A percentile compares a stretch with the other conserved stretches of the same genome.
phyloP scores from a whole-genome alignment of 2,888 invertebrate species.

The Lithophane ornitopus region DNA sequence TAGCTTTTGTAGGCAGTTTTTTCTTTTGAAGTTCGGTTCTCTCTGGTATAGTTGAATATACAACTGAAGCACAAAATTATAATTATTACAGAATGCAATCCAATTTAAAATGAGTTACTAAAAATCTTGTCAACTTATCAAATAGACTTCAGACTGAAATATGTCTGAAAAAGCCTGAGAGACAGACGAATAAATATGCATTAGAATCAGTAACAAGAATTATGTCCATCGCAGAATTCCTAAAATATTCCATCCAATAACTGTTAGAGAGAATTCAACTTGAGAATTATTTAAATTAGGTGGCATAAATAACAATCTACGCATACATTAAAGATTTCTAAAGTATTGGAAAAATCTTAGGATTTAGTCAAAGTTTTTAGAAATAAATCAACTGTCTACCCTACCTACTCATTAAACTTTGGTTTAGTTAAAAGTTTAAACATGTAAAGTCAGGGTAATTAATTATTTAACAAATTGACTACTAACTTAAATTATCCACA shows the following conservation, averaged over 20 bases:
- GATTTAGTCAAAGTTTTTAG: constrained; percentile 8
- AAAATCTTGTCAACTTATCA: neutral
- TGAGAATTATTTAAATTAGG: constrained; percentile 22
- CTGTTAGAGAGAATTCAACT: constrained; percentile 1
- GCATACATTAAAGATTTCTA: constrained; percentile 4
- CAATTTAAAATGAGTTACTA: neutral
- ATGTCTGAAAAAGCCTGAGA: neutral
- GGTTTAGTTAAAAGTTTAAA: neutral
- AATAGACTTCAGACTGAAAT: neutral
- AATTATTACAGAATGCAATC: neutral
- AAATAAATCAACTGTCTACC: neutral
- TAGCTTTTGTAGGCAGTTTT: neutral
- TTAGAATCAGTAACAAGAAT: neutral
- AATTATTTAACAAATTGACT: neutral
- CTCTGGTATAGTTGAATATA: neutral
- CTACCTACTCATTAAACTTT: neutral
- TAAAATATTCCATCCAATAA: constrained; percentile 1
- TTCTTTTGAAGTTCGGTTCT: neutral
- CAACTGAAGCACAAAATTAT: neutral
- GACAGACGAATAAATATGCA: neutral
- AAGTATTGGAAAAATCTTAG: constrained; percentile 8
- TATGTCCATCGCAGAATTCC: neutral
- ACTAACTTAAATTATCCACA: neutral
- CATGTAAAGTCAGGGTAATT: neutral
- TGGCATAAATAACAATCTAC: constrained; percentile 1